Percentiles rank a stretch among this genome's conserved stretches.
phyloP scores from a whole-genome alignment of 92 coral and sea anemone genomes.

The Epizoanthus fatuus region DNA sequence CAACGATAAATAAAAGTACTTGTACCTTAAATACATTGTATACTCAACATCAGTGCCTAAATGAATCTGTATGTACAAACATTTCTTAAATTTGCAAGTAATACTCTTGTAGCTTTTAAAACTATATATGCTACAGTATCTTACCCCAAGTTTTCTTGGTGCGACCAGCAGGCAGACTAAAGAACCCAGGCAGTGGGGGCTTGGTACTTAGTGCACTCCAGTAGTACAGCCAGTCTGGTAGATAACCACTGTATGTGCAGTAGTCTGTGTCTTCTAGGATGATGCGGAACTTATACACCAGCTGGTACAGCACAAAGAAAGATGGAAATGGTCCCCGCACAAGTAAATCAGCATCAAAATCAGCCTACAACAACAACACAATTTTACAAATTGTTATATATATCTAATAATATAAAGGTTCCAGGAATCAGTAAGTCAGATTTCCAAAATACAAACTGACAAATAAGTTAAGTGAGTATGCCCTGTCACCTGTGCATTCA shows the following conservation, averaged over 20 bases:
- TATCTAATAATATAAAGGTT: no score
- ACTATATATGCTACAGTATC: background rate
- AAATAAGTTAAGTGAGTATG: no score
- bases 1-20: no score
- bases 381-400: no score
- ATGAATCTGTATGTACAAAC: no score
- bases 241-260: constrained; percentile 72
- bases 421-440: no score
- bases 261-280: constrained; percentile 77
- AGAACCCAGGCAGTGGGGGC: constrained; percentile 78
- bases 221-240: constrained; percentile 87
- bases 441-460: no score
- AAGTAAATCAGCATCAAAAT: constrained; percentile 68
- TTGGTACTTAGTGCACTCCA: constrained; percentile 84
- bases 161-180: constrained; percentile 78
- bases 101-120: background rate
- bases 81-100: no score
- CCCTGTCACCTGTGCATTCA: no score
- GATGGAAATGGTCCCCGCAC: constrained; percentile 76
- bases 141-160: constrained; percentile 92
- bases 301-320: constrained; percentile 71
- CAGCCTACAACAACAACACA: constrained; percentile 53
- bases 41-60: no score
- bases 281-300: constrained; percentile 79
- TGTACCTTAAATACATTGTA: no score